Base-by-base conservation (phyloP, 2,888 invertebrate genomes). In the Synanthedon formicaeformis region DNA sequence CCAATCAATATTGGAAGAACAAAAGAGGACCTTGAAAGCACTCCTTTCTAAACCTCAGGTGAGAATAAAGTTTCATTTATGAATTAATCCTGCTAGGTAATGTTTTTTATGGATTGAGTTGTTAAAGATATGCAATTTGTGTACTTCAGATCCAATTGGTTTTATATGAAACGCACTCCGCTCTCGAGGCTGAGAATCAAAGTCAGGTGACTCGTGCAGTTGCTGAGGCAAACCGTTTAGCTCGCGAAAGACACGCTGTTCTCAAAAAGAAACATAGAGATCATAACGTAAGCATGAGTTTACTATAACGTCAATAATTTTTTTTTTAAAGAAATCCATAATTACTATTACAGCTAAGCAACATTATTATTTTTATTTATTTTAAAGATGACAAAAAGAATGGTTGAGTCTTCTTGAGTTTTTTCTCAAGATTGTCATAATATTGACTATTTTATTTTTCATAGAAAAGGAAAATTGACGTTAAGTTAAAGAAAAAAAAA, bases 91-190 rank as follows among this genome's bases (percentile, higher is more conserved):
- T 41, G 41, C 2, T 16, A 16, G 1, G 1, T 13, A 3, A 45
- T 45, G 13, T 12, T 12, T 13, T 45, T 11, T 13, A 45, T 13
- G 5, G 14, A 13, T 34, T 45, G 13, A 13, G 13, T 34, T 34
- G 45, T n/a, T 45, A 45, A 13, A 45, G 6, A 13, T 11, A 13
- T 13, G 14, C 14, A 45, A 45, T 34, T 34, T 34, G 34, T 34
- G 34, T 34, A 34, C 34, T 73, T 53, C 62, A 92, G 91, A 91
- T 95, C 23, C 95, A 95, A 69, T 88, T 95, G 57, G 90, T 95
- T 12, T 75, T 95, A 40, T 95, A 95, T 65, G 94, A 94, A 71
- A 94, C 94, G 0, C 94, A 95, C 78, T 94, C 94, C 0, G 90
- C 93, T 52, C 79, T 94, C 48, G 90, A 90, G 41, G 90, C 91